Base-by-base conservation (phyloP, 23 tunicate genomes). In the Diplosoma virens region DNA sequence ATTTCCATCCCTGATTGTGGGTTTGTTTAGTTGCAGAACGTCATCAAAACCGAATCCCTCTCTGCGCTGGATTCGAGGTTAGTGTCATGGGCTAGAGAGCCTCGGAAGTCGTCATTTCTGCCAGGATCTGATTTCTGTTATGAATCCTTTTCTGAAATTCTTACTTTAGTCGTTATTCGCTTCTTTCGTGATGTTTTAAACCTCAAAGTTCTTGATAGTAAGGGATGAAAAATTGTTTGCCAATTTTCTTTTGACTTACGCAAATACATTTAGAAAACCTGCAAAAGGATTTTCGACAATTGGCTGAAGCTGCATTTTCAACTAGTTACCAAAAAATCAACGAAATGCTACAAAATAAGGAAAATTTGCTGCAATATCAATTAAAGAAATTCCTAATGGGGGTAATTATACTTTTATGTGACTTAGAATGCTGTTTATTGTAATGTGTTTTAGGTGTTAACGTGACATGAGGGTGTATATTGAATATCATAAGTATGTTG, bases 271-370 rank as follows among this genome's bases (percentile, higher is more conserved):
- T 29, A 61, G 69, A 29, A 27, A 35, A 61, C 7, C 6, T 61
- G 34, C 34, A 35, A 3, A 27, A 4, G 6, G 69, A 61, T 5
- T 58, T 71, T 28, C 6, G 48, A 0, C n/a, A 53, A 18, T 25
- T 81, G 34, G 82, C 87, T 4, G 87, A 77, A 47, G 24, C 69
- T 25, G 26, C 81, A 33, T 89, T 89, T 59, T 31, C 77, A 7
- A 23, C 22, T 53, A 80, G 86, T 30, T 89, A 53, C 67, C 30
- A 69, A 1, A 71, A 82, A 33, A 82, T 89, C 25, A 70, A 34
- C 25, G 30, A 33, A 27, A 66, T 89, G 84, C 54, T 89, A 7
- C 48, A 82, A 64, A 63, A 89, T 52, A 89, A 89, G 37, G 84
- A 89, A 50, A 64, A 74, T 23, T 32, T 82, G 7, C 37, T 82